Conservation (phyloP, 1,140 invertebrate species). For the Nasonia vitripennis region DNA sequence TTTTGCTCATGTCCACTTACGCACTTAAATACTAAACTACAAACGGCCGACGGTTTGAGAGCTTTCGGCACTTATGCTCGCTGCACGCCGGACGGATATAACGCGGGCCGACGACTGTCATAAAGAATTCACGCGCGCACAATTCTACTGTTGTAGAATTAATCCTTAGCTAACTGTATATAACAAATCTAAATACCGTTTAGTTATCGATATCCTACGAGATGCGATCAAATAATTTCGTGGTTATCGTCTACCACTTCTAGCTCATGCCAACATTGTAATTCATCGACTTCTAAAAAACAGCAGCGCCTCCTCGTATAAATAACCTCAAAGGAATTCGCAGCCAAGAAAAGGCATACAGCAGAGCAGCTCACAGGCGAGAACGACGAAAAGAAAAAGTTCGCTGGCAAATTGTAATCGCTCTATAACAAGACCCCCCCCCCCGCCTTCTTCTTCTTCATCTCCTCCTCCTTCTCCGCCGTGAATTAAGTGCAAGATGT, state of each 20-base stretch:
- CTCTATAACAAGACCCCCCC: slow-evolving; percentile 34
- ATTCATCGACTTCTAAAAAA: background rate
- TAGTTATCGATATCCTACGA: no score
- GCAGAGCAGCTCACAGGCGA: background rate
- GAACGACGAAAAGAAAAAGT: background rate
- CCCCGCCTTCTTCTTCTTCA: background rate
- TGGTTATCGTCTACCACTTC: background rate
- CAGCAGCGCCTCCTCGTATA: background rate
- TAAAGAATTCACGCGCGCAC: background rate
- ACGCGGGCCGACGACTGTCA: background rate
- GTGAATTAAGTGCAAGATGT: slow-evolving; percentile 50
- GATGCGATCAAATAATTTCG: no score
- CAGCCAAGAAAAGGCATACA: background rate
- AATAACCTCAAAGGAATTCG: background rate
- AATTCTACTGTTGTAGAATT: background rate
- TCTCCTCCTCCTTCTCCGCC: background rate
- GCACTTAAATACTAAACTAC: slow-evolving; percentile 3
- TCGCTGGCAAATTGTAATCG: slow-evolving; percentile 34
- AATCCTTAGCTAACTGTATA: slow-evolving; percentile 15
- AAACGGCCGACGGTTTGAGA: slow-evolving; percentile 44
- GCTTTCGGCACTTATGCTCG: slow-evolving; percentile 55
- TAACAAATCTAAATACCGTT: no score
- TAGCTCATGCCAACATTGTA: background rate
- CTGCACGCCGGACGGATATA: slow-evolving; percentile 38
- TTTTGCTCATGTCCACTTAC: slow-evolving; percentile 40